Evolutionary conservation across 2,888 invertebrate species (phyloP).

Genomic region (Miltochrista miniata): DNA sequence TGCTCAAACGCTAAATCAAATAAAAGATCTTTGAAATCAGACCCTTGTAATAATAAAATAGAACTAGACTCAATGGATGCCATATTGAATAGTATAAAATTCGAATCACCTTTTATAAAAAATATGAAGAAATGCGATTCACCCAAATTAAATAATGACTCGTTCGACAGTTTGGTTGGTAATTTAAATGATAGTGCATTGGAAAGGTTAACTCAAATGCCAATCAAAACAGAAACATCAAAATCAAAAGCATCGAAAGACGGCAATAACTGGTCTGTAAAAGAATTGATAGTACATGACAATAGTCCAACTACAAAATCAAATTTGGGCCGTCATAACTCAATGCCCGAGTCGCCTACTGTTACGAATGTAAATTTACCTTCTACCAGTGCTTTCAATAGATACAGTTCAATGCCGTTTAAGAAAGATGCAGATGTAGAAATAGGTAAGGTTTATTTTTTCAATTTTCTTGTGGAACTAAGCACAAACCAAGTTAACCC

Average conservation of each 20-base stretch:
- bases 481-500: too few relatives aligned
- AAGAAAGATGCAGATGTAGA: constrained; percentile 49
- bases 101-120: constrained; percentile 60
- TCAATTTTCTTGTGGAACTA: neutral
- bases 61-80: constrained; percentile 73
- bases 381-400: constrained; percentile 70
- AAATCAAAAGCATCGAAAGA: constrained; percentile 19
- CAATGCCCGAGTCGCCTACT: constrained; percentile 77
- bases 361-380: constrained; percentile 53
- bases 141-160: constrained; percentile 68
- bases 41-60: constrained; percentile 51
- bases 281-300: constrained; percentile 57
- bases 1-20: constrained; percentile 37
- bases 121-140: constrained; percentile 57
- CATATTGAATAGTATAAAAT: constrained; percentile 64
- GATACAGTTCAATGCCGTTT: constrained; percentile 76
- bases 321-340: constrained; percentile 67
- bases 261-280: constrained; percentile 51
- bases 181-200: constrained; percentile 76
- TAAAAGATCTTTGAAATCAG: constrained; percentile 34
- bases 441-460: constrained; percentile 36
- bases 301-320: constrained; percentile 61
- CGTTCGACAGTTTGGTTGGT: constrained; percentile 73
- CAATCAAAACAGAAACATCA: constrained; percentile 45
- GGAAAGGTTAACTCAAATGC: constrained; percentile 69